Base-by-base conservation (phyloP, 1,140 invertebrate species). In the Trichoplusia ni region DNA sequence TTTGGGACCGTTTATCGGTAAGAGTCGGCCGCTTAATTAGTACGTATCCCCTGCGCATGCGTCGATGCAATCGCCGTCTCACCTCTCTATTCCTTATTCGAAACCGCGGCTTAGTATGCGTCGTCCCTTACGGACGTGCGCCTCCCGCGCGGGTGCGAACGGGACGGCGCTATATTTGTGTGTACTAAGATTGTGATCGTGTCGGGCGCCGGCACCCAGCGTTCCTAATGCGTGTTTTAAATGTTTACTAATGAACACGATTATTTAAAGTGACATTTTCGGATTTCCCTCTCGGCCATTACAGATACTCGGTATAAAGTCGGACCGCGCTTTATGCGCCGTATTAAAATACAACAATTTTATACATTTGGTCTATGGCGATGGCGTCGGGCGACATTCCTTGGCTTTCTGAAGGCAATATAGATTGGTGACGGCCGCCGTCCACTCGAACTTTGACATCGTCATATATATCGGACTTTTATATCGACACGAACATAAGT, bases 191-290 rank as follows among this genome's bases (percentile, higher is more conserved):
- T 86, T 70, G 71, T 69, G 76, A 88, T 88, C 83, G 74, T 61
- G 67, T 35, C 73, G 67, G 83, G 84, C 86, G 83, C 83, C 84
- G 81, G 83, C 84, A 82, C 82, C 80, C 80, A 74, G 46, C 79
- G 71, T 69, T 75, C 75, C 73, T 90, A 87, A 90, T 86, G 86
- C 82, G 76, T 80, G 82, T 85, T 82, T 88, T 87, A 87, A 90
- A 90, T 87, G 84, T 86, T 86, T 87, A 86, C 83, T 90, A 90
- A 90, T 89, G 83, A 89, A 82, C 78, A 86, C 80, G 79, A 90
- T 90, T 87, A 89, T 89, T 90, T 87, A 84, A 87, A 85, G 83
- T 88, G 86, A 89, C 86, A 82, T 86, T 89, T 89, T 81, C 71
- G 77, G 75, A 81, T 85, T 87, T 85, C 75, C 82, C 78, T 64